Evolutionary conservation across 1,140 invertebrate species (phyloP).

Genomic region (Eurosta solidaginis): DNA sequence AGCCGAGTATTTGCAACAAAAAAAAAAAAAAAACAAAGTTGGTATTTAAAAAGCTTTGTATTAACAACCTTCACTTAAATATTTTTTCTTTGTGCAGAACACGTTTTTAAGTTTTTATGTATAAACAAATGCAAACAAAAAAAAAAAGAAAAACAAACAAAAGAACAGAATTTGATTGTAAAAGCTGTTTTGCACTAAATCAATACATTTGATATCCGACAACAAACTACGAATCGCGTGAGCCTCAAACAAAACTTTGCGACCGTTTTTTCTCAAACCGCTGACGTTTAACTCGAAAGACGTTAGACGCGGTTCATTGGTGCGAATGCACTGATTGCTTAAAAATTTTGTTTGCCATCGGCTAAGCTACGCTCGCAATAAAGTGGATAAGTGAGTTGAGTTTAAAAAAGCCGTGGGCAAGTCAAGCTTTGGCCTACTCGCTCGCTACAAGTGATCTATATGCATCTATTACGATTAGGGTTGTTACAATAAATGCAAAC

Average conservation of each 20-base stretch:
- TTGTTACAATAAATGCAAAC: too few relatives aligned
- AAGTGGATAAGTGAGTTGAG: not conserved
- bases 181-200: not conserved
- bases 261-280: not conserved
- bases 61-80: not conserved
- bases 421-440: too few relatives aligned
- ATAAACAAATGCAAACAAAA: not conserved
- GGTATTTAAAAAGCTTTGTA: too few relatives aligned
- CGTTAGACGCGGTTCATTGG: not conserved
- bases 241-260: not conserved
- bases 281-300: not conserved
- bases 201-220: not conserved
- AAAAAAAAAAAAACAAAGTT: too few relatives aligned
- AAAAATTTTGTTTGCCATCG: not conserved
- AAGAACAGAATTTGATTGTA: not conserved
- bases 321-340: constrained; percentile 11
- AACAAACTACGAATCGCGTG: not conserved
- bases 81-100: not conserved
- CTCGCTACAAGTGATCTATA: too few relatives aligned
- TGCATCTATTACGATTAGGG: too few relatives aligned
- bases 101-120: not conserved
- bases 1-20: too few relatives aligned
- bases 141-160: too few relatives aligned
- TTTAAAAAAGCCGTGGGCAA: not conserved
- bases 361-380: not conserved